Evolutionary conservation across 2,113 vertebrate species (phyloP).

Genomic region (Myrmecophaga tridactyla): DNA sequence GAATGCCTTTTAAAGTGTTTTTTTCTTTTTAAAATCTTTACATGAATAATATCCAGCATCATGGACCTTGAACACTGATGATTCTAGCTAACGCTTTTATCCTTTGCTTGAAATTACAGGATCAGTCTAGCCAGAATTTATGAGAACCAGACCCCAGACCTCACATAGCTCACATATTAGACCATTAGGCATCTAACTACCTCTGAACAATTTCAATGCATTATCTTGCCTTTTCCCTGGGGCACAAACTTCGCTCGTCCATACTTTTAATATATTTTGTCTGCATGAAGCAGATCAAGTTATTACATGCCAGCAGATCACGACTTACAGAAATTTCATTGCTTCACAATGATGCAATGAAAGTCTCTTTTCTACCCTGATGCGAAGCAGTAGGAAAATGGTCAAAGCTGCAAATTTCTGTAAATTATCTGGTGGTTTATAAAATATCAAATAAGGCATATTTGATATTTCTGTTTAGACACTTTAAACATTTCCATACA

Average conservation of each 20-base stretch:
- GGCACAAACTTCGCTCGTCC: conserved; percentile 89
- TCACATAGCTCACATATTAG: conserved; percentile 91
- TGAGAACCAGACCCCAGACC: conserved; percentile 91
- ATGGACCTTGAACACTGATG: conserved; percentile 87
- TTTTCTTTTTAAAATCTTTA: conserved; percentile 81
- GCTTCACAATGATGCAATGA: conserved; percentile 79
- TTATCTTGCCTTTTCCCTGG: conserved; percentile 90
- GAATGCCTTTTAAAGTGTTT: conserved; percentile 77
- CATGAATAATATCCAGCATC: conserved; percentile 85
- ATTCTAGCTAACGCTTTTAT: conserved; percentile 88
- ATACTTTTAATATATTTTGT: conserved; percentile 93
- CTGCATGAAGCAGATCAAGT: conserved; percentile 89
- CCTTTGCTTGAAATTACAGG: conserved; percentile 91
- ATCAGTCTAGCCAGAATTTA: conserved; percentile 92
- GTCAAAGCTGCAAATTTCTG: conserved; percentile 67
- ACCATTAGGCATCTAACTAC: conserved; percentile 93
- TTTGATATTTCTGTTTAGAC: conserved; percentile 73
- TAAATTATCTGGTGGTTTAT: conserved; percentile 76
- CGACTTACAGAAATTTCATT: conserved; percentile 87
- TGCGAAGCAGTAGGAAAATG: conserved; percentile 69
- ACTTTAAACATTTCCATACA: conserved; percentile 75
- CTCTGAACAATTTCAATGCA: conserved; percentile 91
- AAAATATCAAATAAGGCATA: conserved; percentile 54
- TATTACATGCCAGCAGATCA: conserved; percentile 88
- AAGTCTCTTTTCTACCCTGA: conserved; percentile 74